These are phyloP conservation scores for Oopsacas minuta DNA, from an alignment of 37 sponge, comb jelly and placozoan species.

Conservation along the genomic window DNA sequence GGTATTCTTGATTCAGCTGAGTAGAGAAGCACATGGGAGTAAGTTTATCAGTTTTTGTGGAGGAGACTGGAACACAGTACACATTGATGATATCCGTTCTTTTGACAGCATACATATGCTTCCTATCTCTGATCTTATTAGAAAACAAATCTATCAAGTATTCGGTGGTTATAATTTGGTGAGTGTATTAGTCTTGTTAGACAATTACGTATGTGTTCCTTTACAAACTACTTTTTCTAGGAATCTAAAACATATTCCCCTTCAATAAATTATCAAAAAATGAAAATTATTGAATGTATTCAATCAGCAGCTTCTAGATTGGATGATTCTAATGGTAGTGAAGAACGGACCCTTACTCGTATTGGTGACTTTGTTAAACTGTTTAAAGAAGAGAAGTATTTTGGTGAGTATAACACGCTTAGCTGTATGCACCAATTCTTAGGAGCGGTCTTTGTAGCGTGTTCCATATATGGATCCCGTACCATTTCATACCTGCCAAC, in stretches of 20 bases:
- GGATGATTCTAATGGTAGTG: neutral
- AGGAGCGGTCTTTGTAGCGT: too few species aligned
- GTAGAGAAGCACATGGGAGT: conserved; percentile 21
- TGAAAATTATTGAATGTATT: neutral
- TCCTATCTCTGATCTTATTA: neutral
- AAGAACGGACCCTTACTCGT: neutral
- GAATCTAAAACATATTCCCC: neutral
- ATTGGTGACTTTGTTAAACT: neutral
- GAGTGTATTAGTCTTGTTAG: too few species aligned
- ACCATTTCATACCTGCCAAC: too few species aligned
- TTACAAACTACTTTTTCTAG: too few species aligned
- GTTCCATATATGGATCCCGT: too few species aligned
- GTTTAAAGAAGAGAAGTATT: neutral
- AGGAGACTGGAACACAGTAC: conserved; percentile 50
- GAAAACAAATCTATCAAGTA: neutral
- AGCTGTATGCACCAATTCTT: too few species aligned
- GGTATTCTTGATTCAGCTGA: conserved; percentile 50
- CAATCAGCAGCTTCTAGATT: conserved; percentile 8
- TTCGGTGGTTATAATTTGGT: neutral
- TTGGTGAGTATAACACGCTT: neutral
- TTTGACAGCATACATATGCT: neutral
- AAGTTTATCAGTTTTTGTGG: conserved; percentile 59
- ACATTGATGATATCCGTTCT: conserved; percentile 60
- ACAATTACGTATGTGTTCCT: too few species aligned
- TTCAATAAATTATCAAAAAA: neutral